Percentiles rank a stretch among this genome's conserved stretches.
phyloP scores from a whole-genome alignment of 2,797 vertebrate genomes.

The Propithecus deckenii region DNA sequence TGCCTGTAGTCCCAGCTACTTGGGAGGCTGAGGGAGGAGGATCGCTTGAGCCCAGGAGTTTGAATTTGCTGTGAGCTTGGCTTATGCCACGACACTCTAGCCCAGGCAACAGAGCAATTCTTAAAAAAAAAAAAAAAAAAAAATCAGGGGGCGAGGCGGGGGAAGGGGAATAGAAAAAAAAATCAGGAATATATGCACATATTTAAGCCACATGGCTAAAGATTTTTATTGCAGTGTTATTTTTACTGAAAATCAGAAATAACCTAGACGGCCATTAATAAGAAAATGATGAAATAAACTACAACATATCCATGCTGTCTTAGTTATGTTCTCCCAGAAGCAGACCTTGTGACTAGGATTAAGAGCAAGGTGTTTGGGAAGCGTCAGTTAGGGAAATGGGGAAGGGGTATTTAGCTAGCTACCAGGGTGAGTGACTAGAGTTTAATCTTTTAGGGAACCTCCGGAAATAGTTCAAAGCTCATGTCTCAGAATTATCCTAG shows the following conservation, averaged over 20 bases:
- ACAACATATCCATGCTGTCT: not conserved
- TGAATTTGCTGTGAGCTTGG: too few relatives aligned
- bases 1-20: too few relatives aligned
- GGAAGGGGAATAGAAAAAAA: too few relatives aligned
- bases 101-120: too few relatives aligned
- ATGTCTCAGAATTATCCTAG: not conserved
- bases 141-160: too few relatives aligned
- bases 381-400: not conserved
- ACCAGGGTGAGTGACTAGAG: not conserved
- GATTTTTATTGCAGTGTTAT: not conserved
- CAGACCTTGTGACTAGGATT: not conserved
- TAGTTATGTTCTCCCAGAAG: not conserved
- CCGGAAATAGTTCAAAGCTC: not conserved
- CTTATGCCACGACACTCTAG: too few relatives aligned
- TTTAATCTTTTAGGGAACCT: not conserved
- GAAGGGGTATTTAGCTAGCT: not conserved
- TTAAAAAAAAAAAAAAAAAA: too few relatives aligned
- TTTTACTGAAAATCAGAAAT: constrained; percentile 20
- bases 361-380: not conserved
- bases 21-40: too few relatives aligned
- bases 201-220: not conserved
- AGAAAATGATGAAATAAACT: not conserved
- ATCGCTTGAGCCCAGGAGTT: too few relatives aligned
- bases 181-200: not conserved
- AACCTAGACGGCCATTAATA: not conserved